Evolutionary conservation across 2,113 vertebrate species (phyloP).

Genomic region (Columbina picui): DNA sequence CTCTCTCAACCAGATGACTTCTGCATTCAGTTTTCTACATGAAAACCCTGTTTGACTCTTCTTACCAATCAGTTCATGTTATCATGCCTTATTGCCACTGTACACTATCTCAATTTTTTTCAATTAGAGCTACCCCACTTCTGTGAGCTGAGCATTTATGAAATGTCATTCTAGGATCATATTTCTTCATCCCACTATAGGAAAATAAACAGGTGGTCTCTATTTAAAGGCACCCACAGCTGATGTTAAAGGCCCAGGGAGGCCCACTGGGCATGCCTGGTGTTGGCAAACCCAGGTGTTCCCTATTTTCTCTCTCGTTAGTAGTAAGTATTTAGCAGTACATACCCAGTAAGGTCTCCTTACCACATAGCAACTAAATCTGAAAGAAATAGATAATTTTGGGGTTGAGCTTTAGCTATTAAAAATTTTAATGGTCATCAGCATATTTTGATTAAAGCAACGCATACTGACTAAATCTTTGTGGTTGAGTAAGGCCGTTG

Average conservation of each 20-base stretch:
- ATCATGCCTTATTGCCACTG: neutral
- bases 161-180: neutral
- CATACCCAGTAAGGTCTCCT: neutral
- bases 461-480: rapidly evolving
- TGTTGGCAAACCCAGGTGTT: neutral
- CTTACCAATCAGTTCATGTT: neutral
- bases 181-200: neutral
- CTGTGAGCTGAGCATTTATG: neutral
- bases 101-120: neutral
- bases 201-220: neutral
- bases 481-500: neutral
- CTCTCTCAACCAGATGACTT: neutral
- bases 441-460: neutral
- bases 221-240: neutral
- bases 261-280: neutral
- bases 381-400: neutral
- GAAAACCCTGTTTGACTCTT: neutral
- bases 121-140: neutral
- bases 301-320: neutral
- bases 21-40: neutral
- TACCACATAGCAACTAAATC: neutral
- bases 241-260: neutral
- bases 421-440: rapidly evolving
- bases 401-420: neutral
- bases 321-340: neutral